These are phyloP conservation scores for Arizona elegans DNA, from an alignment of 2,113 vertebrate genomes.

Conservation along the genomic window DNA sequence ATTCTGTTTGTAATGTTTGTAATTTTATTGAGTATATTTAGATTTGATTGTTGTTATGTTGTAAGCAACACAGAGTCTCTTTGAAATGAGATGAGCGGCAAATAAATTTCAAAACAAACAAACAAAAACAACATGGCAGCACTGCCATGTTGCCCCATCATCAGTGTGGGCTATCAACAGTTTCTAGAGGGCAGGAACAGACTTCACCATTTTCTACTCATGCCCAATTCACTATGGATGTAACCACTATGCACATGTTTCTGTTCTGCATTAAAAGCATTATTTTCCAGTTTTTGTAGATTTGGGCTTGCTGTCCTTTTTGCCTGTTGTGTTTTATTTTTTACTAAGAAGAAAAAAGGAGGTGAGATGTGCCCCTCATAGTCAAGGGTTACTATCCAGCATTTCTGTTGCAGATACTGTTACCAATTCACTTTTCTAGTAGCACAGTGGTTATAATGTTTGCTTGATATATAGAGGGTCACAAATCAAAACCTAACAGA, in stretches of 20 bases:
- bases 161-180: neutral
- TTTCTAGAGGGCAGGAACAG: neutral
- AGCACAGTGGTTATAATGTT: neutral
- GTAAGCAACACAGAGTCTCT: neutral
- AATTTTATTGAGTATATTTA: neutral
- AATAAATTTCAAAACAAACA: neutral
- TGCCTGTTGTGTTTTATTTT: neutral
- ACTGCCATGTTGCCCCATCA: neutral
- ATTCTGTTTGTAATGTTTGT: neutral
- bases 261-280: neutral
- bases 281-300: neutral
- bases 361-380: neutral
- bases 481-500: neutral
- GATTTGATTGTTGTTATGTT: neutral
- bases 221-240: neutral
- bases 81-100: neutral
- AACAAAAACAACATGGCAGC: neutral
- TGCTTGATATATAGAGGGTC: neutral
- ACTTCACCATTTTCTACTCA: neutral
- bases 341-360: neutral
- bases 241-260: neutral
- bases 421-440: neutral
- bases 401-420: neutral
- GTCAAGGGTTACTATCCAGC: neutral
- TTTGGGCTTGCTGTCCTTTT: neutral